Conservation (phyloP, 1,140 invertebrate species). For the Protaetia brevitarsis region DNA sequence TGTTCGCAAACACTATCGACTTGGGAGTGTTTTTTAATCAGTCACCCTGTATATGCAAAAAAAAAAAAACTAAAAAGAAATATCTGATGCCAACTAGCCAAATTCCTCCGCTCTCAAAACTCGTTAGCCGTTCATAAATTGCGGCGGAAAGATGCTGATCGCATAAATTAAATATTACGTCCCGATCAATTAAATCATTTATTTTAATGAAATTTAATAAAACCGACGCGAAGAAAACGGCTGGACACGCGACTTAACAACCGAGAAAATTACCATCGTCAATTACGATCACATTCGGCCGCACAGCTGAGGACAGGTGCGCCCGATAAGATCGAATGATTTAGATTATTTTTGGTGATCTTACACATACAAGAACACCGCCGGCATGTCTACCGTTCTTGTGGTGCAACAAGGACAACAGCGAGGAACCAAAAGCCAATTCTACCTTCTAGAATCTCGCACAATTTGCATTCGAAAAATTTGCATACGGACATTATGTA, state of each 20-base stretch:
- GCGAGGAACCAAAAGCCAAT: background rate
- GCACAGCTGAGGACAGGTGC: background rate
- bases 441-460: background rate
- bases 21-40: no score
- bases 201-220: constrained; percentile 13
- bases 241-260: background rate
- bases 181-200: background rate
- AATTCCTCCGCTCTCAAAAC: no score
- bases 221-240: background rate
- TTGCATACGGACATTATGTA: background rate
- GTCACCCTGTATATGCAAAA: no score
- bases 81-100: no score
- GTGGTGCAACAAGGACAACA: background rate
- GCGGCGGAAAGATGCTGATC: background rate
- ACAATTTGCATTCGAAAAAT: background rate
- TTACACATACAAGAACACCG: background rate
- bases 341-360: constrained; percentile 3
- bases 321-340: background rate
- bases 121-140: no score
- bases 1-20: no score
- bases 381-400: background rate
- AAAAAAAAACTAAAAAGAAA: no score
- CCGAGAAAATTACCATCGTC: background rate
- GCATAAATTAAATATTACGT: background rate
- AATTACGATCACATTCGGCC: background rate